Conservation (phyloP, 2,113 vertebrate species). For the Urocolius indicus region DNA sequence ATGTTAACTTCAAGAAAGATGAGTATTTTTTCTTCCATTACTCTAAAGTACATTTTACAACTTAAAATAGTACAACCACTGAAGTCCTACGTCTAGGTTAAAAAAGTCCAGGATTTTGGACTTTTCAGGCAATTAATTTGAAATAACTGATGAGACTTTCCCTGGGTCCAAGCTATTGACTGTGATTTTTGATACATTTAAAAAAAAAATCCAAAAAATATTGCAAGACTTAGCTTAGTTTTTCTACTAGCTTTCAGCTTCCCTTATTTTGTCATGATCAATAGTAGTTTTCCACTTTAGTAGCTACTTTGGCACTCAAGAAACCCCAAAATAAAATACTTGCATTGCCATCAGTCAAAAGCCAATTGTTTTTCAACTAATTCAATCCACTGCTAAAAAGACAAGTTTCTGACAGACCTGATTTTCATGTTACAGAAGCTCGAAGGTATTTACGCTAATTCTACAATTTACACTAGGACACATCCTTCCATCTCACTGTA, state of each 20-base stretch:
- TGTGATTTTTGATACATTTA: background rate
- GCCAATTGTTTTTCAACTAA: background rate
- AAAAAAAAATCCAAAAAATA: background rate
- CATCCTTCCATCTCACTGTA: background rate
- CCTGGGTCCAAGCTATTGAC: background rate
- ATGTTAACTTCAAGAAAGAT: background rate
- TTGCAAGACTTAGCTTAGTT: background rate
- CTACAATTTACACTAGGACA: background rate
- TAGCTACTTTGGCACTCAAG: background rate
- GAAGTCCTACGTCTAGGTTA: background rate
- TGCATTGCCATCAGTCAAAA: background rate
- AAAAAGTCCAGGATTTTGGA: background rate
- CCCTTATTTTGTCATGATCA: background rate
- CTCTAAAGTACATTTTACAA: background rate
- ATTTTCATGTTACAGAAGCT: background rate
- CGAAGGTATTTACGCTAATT: background rate
- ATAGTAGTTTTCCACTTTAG: background rate
- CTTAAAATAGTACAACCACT: background rate
- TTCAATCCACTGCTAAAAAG: background rate
- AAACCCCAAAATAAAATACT: background rate
- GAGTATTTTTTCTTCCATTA: background rate
- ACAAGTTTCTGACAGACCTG: background rate
- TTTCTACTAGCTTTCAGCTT: background rate
- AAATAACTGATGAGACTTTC: background rate
- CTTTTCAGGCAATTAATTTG: background rate